Percentiles rank a stretch among this genome's conserved stretches.
Evolutionary conservation across 2,888 invertebrate species (phyloP).

Genomic region (Oligia strigilis): DNA sequence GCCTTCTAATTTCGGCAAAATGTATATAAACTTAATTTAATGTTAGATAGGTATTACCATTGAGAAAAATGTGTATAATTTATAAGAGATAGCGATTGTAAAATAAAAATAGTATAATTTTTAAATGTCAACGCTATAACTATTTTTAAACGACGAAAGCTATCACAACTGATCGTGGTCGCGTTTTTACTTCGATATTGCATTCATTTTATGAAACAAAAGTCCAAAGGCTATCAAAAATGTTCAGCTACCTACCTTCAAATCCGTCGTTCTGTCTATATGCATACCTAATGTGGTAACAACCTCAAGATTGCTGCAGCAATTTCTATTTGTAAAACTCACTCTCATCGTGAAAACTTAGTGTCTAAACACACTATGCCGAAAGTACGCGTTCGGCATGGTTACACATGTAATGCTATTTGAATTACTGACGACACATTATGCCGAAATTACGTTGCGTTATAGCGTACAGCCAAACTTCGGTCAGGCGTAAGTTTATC

Average conservation of each 20-base stretch:
- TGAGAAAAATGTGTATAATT: conserved; percentile 54
- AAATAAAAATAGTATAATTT: conserved; percentile 23
- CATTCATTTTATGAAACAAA: not conserved
- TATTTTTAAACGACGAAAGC: not conserved
- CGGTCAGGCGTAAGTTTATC: too few relatives aligned
- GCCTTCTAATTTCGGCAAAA: conserved; percentile 75
- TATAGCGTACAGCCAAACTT: too few relatives aligned
- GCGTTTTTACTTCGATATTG: not conserved
- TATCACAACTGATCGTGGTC: not conserved
- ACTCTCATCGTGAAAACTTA: too few relatives aligned
- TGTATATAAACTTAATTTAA: conserved; percentile 68
- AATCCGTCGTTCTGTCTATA: not conserved
- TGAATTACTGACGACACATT: too few relatives aligned
- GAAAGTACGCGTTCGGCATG: too few relatives aligned
- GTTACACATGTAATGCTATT: too few relatives aligned
- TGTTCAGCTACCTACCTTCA: not conserved
- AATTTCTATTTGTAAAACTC: too few relatives aligned
- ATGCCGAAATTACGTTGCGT: too few relatives aligned
- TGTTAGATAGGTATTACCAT: conserved; percentile 67
- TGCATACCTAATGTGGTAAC: not conserved
- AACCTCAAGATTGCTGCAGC: too few relatives aligned
- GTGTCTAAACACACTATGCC: too few relatives aligned
- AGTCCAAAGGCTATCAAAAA: not conserved
- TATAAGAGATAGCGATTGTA: conserved; percentile 56
- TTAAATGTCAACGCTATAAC: conserved; percentile 3